Evolutionary conservation across 2,888 invertebrate species (phyloP), one percentile per base, ranked within the genome.

Genomic region (Pycnomerus fuliginosus): DNA sequence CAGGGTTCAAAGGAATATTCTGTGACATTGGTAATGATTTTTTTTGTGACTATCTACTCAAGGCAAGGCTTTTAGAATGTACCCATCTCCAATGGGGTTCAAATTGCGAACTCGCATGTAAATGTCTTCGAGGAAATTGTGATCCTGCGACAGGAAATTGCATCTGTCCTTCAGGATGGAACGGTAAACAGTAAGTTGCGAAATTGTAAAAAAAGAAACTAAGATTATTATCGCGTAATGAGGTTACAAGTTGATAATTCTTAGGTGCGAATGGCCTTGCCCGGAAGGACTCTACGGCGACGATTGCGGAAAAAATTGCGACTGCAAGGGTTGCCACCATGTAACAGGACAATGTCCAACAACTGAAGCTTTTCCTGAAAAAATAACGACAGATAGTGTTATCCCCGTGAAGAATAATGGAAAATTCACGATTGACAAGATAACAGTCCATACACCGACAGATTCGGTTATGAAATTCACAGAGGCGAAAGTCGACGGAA

Each of bases 41-140:
- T 37, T 16, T 16, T 37, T 46, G 3, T 15, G n/a, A 15, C 12
- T 5, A 4, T 5, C 10, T 25, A 28, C n/a, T n/a, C n/a, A n/a
- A n/a, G n/a, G n/a, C n/a, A n/a, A n/a, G n/a, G n/a, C n/a, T n/a
- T n/a, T n/a, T n/a, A n/a, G n/a, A n/a, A n/a, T n/a, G n/a, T n/a
- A 20, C 8, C 20, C 20, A 20, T 8, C 20, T 20, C 20, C 20
- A 77, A 51, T 93, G 87, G 83, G 92, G 92, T 1, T 76, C 81
- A 14, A 81, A 82, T 56, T 93, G 93, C 65, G 74, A 76, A 35
- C 74, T 82, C 54, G 69, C 76, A 22, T 89, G 89, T 65, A 71
- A 75, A 34, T 89, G 89, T 61, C 68, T 70, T 44, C 76, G 77
- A 33, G 77, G 79, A 31, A 79, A 79, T 0, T 88, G 88, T 63